Percentiles rank a stretch among this genome's conserved stretches.
phyloP scores from a whole-genome alignment of 2,888 invertebrate genomes.

The Erebia palarica region DNA sequence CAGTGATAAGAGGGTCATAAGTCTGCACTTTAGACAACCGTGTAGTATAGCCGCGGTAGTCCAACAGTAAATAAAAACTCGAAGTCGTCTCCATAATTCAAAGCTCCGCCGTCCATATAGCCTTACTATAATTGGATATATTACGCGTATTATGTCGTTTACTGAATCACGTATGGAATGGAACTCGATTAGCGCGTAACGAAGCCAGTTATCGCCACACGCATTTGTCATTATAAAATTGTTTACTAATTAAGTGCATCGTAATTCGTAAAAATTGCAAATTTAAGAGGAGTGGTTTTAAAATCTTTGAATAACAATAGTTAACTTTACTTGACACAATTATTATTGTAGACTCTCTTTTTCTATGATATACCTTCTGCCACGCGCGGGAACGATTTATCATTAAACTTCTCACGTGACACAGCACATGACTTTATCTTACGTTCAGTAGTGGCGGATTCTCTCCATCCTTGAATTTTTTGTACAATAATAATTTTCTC shows the following conservation, averaged over 20 bases:
- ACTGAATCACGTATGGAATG: conserved; percentile 30
- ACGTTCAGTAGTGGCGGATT: too few relatives aligned
- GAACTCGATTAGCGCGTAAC: conserved; percentile 30
- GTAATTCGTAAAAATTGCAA: conserved; percentile 7
- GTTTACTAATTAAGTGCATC: conserved; percentile 14
- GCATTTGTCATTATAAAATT: conserved; percentile 16
- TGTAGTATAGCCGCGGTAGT: conserved; percentile 44
- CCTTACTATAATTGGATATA: conserved; percentile 32
- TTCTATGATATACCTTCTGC: too few relatives aligned
- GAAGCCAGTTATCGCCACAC: conserved; percentile 15
- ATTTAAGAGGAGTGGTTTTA: neutral
- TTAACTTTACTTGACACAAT: neutral
- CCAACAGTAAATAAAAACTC: conserved; percentile 38
- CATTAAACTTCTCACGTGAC: too few relatives aligned
- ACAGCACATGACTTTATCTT: too few relatives aligned
- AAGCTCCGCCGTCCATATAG: conserved; percentile 13
- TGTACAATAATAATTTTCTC: too few relatives aligned
- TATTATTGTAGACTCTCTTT: too few relatives aligned
- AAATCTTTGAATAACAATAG: neutral
- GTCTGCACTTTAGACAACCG: conserved; percentile 36
- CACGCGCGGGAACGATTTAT: too few relatives aligned
- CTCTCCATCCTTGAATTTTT: too few relatives aligned
- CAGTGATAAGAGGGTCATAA: neutral
- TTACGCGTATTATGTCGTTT: conserved; percentile 32
- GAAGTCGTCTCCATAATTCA: conserved; percentile 23